phyloP scores from a whole-genome alignment of 2,888 invertebrate species.

The Drosophila pseudotakahashii region DNA sequence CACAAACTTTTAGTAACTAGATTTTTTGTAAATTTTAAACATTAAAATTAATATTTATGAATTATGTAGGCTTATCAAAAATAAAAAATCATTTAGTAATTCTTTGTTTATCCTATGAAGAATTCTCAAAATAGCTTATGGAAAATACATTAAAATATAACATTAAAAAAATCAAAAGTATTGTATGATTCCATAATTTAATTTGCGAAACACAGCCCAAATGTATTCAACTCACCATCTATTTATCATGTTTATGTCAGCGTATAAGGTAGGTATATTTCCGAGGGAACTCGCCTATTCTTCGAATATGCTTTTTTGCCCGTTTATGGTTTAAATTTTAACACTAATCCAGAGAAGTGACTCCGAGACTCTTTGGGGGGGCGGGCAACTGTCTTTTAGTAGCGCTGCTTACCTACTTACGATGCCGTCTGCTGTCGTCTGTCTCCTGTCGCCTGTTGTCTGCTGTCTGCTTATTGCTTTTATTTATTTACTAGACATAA shows the following conservation, averaged over 20 bases:
- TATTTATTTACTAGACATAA: conserved; percentile 75
- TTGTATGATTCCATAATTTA: too few species aligned
- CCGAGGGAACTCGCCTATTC: not conserved
- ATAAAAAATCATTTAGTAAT: too few species aligned
- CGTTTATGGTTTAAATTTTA: conserved; percentile 23
- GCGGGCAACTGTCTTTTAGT: not conserved
- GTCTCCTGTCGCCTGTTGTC: conserved; percentile 36
- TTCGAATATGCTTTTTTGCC: not conserved
- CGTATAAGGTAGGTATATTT: not conserved
- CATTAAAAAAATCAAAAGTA: too few species aligned
- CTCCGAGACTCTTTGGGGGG: not conserved
- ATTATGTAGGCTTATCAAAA: too few species aligned
- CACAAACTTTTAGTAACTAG: too few species aligned
- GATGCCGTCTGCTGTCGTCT: conserved; percentile 50
- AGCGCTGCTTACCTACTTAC: conserved; percentile 59
- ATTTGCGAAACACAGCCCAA: not conserved
- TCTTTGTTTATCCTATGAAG: too few species aligned
- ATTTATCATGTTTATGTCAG: not conserved
- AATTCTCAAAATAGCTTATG: too few species aligned
- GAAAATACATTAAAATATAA: too few species aligned
- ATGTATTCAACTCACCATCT: not conserved
- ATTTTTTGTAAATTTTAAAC: too few species aligned
- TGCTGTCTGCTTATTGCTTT: conserved; percentile 72
- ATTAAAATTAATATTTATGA: too few species aligned
- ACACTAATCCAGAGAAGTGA: conserved; percentile 15